Percentiles rank a stretch among this genome's conserved stretches.
Conservation (phyloP, 2,888 invertebrate genomes). For the Eilema depressum region DNA sequence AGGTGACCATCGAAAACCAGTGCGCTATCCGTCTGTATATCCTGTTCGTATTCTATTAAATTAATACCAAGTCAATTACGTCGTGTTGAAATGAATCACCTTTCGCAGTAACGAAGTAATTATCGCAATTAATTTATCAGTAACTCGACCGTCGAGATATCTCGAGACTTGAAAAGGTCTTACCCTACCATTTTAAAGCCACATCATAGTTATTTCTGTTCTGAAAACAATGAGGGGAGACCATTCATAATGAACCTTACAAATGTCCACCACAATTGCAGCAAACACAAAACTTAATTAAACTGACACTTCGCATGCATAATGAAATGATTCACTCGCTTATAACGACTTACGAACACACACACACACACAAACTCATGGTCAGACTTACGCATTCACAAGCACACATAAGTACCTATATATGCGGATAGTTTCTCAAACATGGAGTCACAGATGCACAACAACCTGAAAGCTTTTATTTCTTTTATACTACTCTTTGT, state of each 20-base stretch:
- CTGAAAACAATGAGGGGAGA: slow-evolving; percentile 64
- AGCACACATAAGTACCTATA: slow-evolving; percentile 1
- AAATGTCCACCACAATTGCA: slow-evolving; percentile 77
- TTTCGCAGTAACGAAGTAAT: slow-evolving; percentile 45
- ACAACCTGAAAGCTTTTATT: slow-evolving; percentile 41
- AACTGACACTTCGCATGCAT: slow-evolving; percentile 81
- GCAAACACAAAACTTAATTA: slow-evolving; percentile 82
- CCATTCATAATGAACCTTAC: slow-evolving; percentile 71
- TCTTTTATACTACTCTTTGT: slow-evolving; percentile 24
- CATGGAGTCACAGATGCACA: slow-evolving; percentile 33
- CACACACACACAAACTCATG: slow-evolving; percentile 9
- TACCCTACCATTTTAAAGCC: slow-evolving; percentile 53
- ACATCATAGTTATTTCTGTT: slow-evolving; percentile 75
- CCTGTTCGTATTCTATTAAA: slow-evolving; percentile 45
- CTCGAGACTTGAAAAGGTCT: slow-evolving; percentile 18
- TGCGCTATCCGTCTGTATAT: slow-evolving; percentile 27
- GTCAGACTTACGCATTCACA: slow-evolving; percentile 23
- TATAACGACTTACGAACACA: slow-evolving; percentile 46
- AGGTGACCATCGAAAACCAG: background rate
- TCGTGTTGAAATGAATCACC: slow-evolving; percentile 40
- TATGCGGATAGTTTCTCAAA: slow-evolving; percentile 54
- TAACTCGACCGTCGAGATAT: slow-evolving; percentile 41
- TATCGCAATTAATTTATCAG: slow-evolving; percentile 52
- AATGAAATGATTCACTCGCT: slow-evolving; percentile 80
- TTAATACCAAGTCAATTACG: slow-evolving; percentile 37